Conservation (phyloP, 2,797 vertebrate species). For the Tokudaia muenninki region DNA sequence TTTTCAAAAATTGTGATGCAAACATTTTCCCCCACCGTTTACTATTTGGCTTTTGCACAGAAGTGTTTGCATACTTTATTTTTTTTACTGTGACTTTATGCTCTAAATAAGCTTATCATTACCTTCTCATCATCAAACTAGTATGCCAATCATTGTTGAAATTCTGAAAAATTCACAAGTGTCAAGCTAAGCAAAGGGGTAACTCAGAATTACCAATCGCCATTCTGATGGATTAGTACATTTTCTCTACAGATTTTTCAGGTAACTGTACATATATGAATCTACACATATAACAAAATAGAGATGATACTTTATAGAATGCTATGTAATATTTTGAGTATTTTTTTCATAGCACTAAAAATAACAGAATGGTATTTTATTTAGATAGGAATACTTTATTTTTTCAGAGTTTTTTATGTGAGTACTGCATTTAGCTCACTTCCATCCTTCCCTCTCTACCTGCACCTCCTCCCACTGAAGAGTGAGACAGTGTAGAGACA, state of each 20-base stretch:
- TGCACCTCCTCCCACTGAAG: background rate
- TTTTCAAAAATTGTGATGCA: background rate
- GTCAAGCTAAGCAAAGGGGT: background rate
- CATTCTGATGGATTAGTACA: background rate
- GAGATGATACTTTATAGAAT: background rate
- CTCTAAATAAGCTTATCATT: slow-evolving; percentile 17
- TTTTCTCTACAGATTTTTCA: background rate
- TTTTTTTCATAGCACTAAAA: slow-evolving; percentile 8
- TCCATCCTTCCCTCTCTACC: background rate
- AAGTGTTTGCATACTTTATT: background rate
- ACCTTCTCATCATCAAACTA: background rate
- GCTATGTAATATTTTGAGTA: background rate
- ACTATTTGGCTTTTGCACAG: background rate
- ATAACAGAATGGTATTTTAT: background rate
- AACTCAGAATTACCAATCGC: background rate
- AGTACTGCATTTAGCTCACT: background rate
- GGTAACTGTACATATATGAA: background rate
- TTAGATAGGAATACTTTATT: background rate
- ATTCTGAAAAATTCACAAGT: slow-evolving; percentile 32
- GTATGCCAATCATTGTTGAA: background rate
- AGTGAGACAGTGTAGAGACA: background rate
- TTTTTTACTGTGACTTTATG: background rate
- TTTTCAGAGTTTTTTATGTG: background rate
- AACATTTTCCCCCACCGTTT: background rate
- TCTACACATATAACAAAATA: background rate